phyloP scores from a whole-genome alignment of 2,113 vertebrate species.

The Ceuthmochares aereus region DNA sequence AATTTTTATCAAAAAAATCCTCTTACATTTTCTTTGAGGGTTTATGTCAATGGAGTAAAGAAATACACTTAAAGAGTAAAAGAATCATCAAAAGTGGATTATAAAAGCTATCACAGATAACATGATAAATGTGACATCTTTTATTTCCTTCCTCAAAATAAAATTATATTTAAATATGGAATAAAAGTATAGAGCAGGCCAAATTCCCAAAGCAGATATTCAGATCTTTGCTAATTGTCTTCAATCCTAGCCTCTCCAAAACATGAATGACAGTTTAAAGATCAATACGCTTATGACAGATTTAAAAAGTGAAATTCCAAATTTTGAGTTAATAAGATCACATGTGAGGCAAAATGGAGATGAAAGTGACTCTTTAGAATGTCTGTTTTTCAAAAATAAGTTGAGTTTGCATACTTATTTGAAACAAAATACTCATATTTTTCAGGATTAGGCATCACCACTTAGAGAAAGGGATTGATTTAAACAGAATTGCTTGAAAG shows the following conservation, averaged over 20 bases:
- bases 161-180: not conserved
- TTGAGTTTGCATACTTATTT: not conserved
- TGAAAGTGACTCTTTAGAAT: not conserved
- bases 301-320: not conserved
- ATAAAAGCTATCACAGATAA: not conserved
- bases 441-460: not conserved
- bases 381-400: not conserved
- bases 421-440: not conserved
- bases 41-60: slow-evolving; percentile 9
- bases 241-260: not conserved
- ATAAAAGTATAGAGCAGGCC: not conserved
- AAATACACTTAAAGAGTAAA: not conserved
- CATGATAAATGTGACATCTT: not conserved
- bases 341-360: not conserved
- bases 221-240: not conserved
- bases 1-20: not conserved
- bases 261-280: not conserved
- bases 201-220: not conserved
- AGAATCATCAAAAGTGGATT: not conserved
- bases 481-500: not conserved
- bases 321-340: not conserved
- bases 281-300: not conserved
- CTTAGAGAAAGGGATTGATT: not conserved
- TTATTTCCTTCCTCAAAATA: not conserved
- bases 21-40: slow-evolving; percentile 16